Conservation (phyloP, 2,113 vertebrate species). For the Dromaius novaehollandiae region DNA sequence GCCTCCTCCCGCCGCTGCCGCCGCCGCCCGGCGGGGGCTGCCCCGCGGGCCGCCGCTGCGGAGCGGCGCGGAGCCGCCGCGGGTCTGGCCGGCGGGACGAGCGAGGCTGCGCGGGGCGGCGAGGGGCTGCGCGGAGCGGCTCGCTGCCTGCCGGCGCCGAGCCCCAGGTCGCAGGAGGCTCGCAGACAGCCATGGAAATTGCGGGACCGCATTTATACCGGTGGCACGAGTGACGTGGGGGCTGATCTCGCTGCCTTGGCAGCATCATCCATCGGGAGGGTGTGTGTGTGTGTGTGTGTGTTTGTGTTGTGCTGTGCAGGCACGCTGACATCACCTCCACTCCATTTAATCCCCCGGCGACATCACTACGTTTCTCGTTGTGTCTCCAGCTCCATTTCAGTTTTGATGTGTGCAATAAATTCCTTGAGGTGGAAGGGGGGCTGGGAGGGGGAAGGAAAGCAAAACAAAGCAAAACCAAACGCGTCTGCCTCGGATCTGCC, state of each 20-base stretch:
- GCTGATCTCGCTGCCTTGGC: conserved; percentile 39
- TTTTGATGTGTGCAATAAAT: conserved; percentile 24
- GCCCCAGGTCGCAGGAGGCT: not conserved
- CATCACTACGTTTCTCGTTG: conserved; percentile 33
- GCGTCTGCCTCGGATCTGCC: not conserved
- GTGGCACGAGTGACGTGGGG: conserved; percentile 73
- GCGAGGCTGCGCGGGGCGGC: too few relatives aligned
- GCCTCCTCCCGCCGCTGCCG: not conserved
- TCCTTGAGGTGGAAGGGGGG: not conserved
- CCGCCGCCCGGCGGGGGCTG: not conserved
- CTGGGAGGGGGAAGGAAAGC: not conserved
- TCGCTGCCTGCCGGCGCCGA: not conserved
- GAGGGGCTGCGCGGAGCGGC: too few relatives aligned
- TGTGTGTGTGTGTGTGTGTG: not conserved
- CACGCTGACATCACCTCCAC: conserved; percentile 74
- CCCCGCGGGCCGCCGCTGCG: too few relatives aligned
- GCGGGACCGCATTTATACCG: conserved; percentile 71
- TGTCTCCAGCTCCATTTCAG: conserved; percentile 2
- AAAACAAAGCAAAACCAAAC: not conserved
- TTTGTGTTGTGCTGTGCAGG: conserved; percentile 30
- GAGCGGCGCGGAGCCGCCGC: too few relatives aligned
- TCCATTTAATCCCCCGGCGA: conserved; percentile 50
- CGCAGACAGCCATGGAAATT: conserved; percentile 54
- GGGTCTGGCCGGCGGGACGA: too few relatives aligned
- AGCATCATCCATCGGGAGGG: not conserved